phyloP scores from a whole-genome alignment of 2,113 vertebrate genomes.

The Chrysemys picta region DNA sequence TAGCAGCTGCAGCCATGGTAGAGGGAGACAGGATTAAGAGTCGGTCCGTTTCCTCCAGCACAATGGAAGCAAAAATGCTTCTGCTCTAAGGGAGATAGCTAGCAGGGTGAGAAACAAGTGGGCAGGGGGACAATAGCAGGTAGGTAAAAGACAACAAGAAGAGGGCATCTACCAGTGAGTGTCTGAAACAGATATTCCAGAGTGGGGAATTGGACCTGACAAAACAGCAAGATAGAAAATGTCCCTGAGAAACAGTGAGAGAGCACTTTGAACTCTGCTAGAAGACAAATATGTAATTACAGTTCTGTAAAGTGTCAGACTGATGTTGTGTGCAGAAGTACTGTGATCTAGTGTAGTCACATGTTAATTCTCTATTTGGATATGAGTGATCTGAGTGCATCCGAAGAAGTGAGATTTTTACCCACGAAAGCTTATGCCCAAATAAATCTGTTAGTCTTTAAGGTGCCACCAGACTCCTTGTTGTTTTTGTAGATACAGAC shows the following conservation, averaged over 20 bases:
- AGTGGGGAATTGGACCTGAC: background rate
- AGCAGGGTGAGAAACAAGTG: background rate
- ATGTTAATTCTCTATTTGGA: background rate
- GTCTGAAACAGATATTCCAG: background rate
- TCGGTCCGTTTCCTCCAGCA: background rate
- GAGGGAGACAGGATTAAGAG: background rate
- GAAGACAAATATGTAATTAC: background rate
- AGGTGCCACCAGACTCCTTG: too few species aligned
- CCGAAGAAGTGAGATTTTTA: too few species aligned
- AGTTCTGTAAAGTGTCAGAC: background rate
- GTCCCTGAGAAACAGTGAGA: background rate
- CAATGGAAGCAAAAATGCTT: background rate
- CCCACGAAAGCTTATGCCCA: too few species aligned
- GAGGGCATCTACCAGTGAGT: background rate
- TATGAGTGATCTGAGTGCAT: background rate
- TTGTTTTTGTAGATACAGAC: too few species aligned
- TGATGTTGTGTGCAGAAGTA: slow-evolving; percentile 7
- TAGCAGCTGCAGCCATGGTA: background rate
- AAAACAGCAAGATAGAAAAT: background rate
- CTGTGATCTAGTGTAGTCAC: slow-evolving; percentile 20
- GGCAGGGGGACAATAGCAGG: background rate
- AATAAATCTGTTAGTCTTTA: too few species aligned
- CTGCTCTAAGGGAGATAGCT: fast-evolving
- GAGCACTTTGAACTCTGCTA: background rate
- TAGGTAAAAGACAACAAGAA: background rate